Evolutionary conservation across 1,140 invertebrate species (phyloP), one percentile per base, ranked within the genome.

Genomic region (Drosophila lini): DNA sequence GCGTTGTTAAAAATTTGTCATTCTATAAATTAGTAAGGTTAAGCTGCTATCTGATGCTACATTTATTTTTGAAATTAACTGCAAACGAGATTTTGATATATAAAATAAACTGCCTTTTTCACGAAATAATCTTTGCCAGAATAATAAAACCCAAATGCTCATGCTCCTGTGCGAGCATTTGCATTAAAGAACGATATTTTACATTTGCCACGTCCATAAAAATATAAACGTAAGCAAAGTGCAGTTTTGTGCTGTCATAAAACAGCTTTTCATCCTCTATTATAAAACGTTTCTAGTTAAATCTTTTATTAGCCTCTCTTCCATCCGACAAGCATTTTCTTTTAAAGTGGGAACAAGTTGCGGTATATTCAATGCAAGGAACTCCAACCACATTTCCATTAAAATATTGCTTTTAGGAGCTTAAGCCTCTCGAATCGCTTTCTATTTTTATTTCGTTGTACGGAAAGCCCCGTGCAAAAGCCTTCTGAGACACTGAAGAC

Each of bases 371-470:
- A 70, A 38, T 70, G 13, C 47, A 45, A 31, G n/a, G 15, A 16
- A 15, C 41, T 70, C 22, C 25, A 47, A 36, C 16, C 45, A 41
- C 58, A 41, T 71, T 71, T 41, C 52, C 44, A 71, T 59, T 71
- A 50, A 42, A 42, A 31, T 34, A 71, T 15, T 28, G 22, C 22
- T 34, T 8, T 19, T n/a, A 3, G 7, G 31, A 36, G 65, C 44
- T 50, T 13, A 13, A 40, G 19, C 10, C 44, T 19, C 65, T 40
- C 11, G 22, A 59, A 42, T 5, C 28, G 28, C 28, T 36, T 50
- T 28, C 57, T 57, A 22, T 59, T 48, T 47, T 40, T 48, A 34
- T 53, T 22, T 42, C 59, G 36, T 19, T 45, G 11, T n/a, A 10
- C 25, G 31, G 10, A 50, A 48, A 73, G 60, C 47, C 40, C n/a